These are phyloP conservation scores for Yponomeuta malinellus DNA, from an alignment of 2,888 invertebrate species.

Conservation along the genomic window DNA sequence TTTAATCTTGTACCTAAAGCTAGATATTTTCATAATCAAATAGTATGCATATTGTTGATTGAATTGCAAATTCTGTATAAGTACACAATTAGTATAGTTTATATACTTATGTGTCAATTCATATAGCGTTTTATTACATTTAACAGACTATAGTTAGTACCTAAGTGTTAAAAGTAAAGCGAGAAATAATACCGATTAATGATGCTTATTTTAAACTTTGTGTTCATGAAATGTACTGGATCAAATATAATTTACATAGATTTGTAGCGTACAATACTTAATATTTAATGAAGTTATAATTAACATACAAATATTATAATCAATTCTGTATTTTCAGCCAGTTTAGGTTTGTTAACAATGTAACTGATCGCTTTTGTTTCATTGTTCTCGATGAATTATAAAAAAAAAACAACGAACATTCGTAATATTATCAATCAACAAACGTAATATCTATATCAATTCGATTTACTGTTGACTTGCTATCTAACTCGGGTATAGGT, in stretches of 20 bases:
- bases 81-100: conserved; percentile 76
- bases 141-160: conserved; percentile 69
- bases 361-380: conserved; percentile 22
- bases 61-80: conserved; percentile 74
- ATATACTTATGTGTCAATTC: conserved; percentile 78
- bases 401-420: conserved; percentile 57
- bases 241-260: conserved; percentile 5
- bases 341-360: conserved; percentile 22
- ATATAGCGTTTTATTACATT: conserved; percentile 75
- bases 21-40: conserved; percentile 71
- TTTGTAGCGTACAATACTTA: neutral
- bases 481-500: neutral
- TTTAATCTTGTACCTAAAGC: conserved; percentile 48
- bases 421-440: conserved; percentile 20
- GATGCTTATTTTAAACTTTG: conserved; percentile 41
- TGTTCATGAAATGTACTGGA: conserved; percentile 15
- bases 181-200: conserved; percentile 49
- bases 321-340: conserved; percentile 20
- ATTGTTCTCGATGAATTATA: conserved; percentile 38
- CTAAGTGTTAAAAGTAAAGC: conserved; percentile 70
- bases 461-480: neutral
- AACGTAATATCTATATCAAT: neutral
- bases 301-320: conserved; percentile 11
- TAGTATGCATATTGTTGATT: conserved; percentile 71
- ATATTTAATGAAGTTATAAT: neutral